phyloP scores from a whole-genome alignment of 2,888 invertebrate genomes.

The Tiliacea aurago region DNA sequence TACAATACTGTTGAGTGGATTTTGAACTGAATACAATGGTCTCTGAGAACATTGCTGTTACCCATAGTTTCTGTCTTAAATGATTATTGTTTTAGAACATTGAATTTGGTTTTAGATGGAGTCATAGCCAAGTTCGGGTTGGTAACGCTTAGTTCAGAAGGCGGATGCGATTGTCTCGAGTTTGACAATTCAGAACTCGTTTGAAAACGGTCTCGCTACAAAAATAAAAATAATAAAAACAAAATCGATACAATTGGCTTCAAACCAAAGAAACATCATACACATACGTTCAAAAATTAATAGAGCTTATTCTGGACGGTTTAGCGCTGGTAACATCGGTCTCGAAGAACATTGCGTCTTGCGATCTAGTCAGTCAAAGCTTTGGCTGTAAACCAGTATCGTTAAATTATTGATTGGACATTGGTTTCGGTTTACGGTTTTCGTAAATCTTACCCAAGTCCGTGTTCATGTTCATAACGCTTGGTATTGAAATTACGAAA shows the following conservation, averaged over 20 bases:
- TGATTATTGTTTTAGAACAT: slow-evolving; percentile 19
- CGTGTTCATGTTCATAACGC: background rate
- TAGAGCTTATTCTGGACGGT: background rate
- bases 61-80: slow-evolving; percentile 17
- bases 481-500: slow-evolving; percentile 1
- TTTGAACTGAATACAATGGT: slow-evolving; percentile 9
- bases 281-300: no score
- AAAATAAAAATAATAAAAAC: no score
- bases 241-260: background rate
- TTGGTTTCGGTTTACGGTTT: slow-evolving; percentile 18
- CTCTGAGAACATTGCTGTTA: background rate
- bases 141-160: slow-evolving; percentile 8
- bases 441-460: slow-evolving; percentile 21
- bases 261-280: background rate
- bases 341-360: slow-evolving; percentile 3
- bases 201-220: background rate
- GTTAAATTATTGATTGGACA: slow-evolving; percentile 7
- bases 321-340: background rate
- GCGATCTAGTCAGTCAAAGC: background rate
- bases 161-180: background rate
- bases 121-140: slow-evolving; percentile 14
- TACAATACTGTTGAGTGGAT: background rate
- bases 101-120: background rate
- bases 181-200: background rate
- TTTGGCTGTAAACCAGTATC: slow-evolving; percentile 1